Base-by-base conservation (phyloP, 1,140 invertebrate genomes). In the Parapsyche elsis region DNA sequence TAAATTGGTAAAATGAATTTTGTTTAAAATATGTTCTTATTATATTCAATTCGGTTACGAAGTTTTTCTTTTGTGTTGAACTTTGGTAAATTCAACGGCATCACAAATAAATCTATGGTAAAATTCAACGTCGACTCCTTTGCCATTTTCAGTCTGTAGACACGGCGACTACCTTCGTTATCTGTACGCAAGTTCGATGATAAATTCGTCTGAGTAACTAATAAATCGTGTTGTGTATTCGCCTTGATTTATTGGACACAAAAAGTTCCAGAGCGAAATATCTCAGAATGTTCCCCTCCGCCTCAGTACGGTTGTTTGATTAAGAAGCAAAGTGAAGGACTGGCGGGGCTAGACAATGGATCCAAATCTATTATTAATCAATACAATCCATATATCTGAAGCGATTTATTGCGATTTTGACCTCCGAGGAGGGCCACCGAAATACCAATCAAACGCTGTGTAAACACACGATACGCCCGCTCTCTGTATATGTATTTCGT, bases 191-290 rank as follows among this genome's bases (percentile, higher is more conserved):
- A 78, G 64, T 78, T 78, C 9, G 79, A 83, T 83, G 81, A 83
- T 83, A 83, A 83, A 83, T 83, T 83, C 73, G 57, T 61, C 71
- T 53, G 53, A 81, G 77, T 73, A 79, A 79, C 81, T 81, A 83
- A 83, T 83, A 83, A 83, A 83, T 83, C 81, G 81, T 78, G 81
- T 82, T 82, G 81, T 82, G 75, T 82, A 80, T 80, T 80, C 73
- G 59, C 38, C 16, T 57, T 81, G 81, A 83, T 83, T 83, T 83
- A 83, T 82, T 78, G 44, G 81, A 78, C 79, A 74, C 53, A 80
- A 82, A 80, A 80, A 80, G 16, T 80, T 77, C 76, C 59, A 30
- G 61, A 71, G 12, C 53, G 44, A 64, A 53, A 79, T 75, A 67
- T 75, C 78, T 73, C n/a, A 14, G 44, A 67, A 80, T 80, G 49